Evolutionary conservation across 2,113 vertebrate genomes (phyloP).

Genomic region (Plestiodon gilberti): DNA sequence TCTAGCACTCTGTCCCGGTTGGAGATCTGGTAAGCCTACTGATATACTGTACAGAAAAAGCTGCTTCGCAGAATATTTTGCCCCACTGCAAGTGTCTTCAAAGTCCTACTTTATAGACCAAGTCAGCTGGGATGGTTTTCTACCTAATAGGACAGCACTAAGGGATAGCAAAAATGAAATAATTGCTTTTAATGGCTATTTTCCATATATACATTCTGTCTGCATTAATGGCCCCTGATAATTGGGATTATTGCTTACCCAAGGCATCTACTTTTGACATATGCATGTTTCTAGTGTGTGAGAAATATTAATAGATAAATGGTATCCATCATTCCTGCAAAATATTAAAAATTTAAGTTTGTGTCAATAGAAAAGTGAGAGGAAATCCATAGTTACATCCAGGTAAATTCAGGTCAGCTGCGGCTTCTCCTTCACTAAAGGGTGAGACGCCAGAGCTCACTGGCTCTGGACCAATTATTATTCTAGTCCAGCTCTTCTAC

Average conservation of each 20-base stretch:
- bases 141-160: neutral
- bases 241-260: neutral
- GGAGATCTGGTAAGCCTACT: too few species aligned
- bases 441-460: neutral
- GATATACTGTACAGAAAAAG: neutral
- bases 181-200: neutral
- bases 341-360: neutral
- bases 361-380: neutral
- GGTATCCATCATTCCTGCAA: neutral
- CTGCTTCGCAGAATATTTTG: neutral
- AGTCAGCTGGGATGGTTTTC: neutral
- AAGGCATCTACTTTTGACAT: neutral
- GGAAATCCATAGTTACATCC: neutral
- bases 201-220: neutral
- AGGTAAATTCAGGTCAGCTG: neutral
- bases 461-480: conserved; percentile 19
- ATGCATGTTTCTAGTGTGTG: neutral
- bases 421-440: neutral
- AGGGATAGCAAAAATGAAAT: neutral
- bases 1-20: too few species aligned
- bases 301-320: neutral
- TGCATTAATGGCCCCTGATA: neutral
- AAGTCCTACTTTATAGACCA: neutral
- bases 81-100: neutral
- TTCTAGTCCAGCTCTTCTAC: conserved; percentile 23